Percentiles rank a stretch among this genome's conserved stretches.
Evolutionary conservation across 2,888 invertebrate species (phyloP).

Genomic region (Latrodectus hesperus): DNA sequence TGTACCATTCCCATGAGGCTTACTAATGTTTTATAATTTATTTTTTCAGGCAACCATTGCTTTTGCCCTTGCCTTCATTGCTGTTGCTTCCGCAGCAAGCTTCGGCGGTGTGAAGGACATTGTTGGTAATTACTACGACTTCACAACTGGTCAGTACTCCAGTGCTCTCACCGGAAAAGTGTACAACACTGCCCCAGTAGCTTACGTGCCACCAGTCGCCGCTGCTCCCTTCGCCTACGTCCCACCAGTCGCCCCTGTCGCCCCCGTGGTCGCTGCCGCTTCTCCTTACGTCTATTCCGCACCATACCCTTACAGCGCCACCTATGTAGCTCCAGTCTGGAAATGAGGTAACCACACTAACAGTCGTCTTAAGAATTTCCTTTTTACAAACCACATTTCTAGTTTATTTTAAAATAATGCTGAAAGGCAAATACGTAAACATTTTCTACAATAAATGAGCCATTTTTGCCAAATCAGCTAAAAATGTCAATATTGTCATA

Average conservation of each 20-base stretch:
- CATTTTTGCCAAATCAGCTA: background rate
- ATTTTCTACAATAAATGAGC: background rate
- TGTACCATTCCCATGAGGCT: no score
- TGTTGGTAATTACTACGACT: constrained; percentile 70
- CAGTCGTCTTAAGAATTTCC: background rate
- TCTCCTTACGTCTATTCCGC: background rate
- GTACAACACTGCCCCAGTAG: constrained; percentile 68
- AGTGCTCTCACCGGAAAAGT: constrained; percentile 70
- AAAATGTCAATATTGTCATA: no score
- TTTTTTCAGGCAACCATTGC: constrained; percentile 36
- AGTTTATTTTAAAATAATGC: background rate
- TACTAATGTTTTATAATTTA: background rate
- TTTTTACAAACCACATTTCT: background rate
- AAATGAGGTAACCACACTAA: background rate
- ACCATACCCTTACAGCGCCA: constrained; percentile 5
- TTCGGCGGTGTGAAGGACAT: constrained; percentile 68
- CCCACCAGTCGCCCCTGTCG: background rate
- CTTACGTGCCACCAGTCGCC: constrained; percentile 7
- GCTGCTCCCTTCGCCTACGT: background rate
- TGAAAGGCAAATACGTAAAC: background rate
- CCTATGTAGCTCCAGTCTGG: constrained; percentile 36
- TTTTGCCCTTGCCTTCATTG: constrained; percentile 50
- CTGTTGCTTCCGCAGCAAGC: constrained; percentile 56
- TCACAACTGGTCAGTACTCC: constrained; percentile 70
- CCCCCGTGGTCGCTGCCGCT: background rate